Base-by-base conservation (phyloP, 2,797 vertebrate species). In the Anguilla anguilla region DNA sequence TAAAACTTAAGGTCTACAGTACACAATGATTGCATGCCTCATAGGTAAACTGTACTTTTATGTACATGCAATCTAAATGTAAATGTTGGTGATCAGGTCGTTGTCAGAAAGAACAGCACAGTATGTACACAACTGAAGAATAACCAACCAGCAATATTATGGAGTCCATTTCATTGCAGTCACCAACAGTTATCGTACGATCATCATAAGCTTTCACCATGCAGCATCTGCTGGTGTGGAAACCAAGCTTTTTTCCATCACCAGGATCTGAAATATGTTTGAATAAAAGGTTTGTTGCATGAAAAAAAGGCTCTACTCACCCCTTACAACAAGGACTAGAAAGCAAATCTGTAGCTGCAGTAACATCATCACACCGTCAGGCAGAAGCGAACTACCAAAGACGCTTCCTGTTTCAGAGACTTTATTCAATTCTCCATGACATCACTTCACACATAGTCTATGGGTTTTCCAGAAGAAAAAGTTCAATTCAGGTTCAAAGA, bases 381-480 rank as follows among this genome's bases (percentile, higher is more conserved):
- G 15, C 83, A 89, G 85, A 61, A 35, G 85, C 88, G 89, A 92
- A 84, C 85, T 92, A 87, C 93, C 86, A 91, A 88, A 53, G 22
- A 86, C 84, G 88, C 86, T 96, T 96, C 95, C 95, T 95, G 88
- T 88, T 59, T 55, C 6, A 10, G 11, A 87, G 51, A 49, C 39
- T 92, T 92, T 93, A 93, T 93, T 87, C 86, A 86, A 89, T 91
- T 94, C 95, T 95, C 96, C 95, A 1, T 96, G 95, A 96, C 95
- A 93, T 96, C 95, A 96, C 88, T 46, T 74, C 59, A 82, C n/a
- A 82, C 10, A 2, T 25, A 39, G 88, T 88, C 86, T 81, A 83
- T 90, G 95, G 95, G 92, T 91, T 95, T 96, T 96, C 94, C 95
- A 84, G 35, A 86, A 46, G 83, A 64, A 90, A 81, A 87, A 85